Base-by-base conservation (phyloP, 2,797 vertebrate genomes). In the Kryptolebias ocellatus region DNA sequence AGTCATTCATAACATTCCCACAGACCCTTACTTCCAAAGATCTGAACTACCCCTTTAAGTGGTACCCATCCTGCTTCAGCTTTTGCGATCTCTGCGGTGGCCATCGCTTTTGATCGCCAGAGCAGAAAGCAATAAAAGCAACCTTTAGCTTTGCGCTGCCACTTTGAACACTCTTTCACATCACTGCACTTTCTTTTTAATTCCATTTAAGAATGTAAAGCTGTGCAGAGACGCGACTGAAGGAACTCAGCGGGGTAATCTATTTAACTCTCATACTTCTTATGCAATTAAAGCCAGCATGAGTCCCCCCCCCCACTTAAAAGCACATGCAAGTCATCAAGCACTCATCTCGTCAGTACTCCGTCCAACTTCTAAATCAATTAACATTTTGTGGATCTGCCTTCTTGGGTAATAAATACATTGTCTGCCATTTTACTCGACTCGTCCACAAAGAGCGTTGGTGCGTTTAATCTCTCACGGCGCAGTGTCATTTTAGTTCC, bases 381-480 rank as follows among this genome's bases (percentile, higher is more conserved):
- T 92, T 79, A 85, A 85, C 72, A 87, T 89, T 81, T 64, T 28
- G 37, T 70, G 51, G 58, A 64, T 58, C 65, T 68, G 51, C 56
- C 52, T 67, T 53, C 61, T 64, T 50, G 60, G 63, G 85, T 87
- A 72, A 79, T 82, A 83, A 89, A 87, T 79, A 86, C 67, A 80
- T 46, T 37, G 56, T 49, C 24, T 83, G 80, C 64, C 73, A 80
- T 87, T 85, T 59, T 85, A 79, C 72, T 67, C 27, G 52, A 46
- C 75, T 69, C 72, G 64, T 82, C 69, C 78, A 70, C 68, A 70
- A 83, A 81, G 67, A 67, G 74, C 73, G 81, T 15, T 3, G 50
- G 67, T 64, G 57, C 64, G 42, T 86, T 82, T 82, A 73, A 89
- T 85, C 72, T 75, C 68, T 37, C 52, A 20, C 61, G 24, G 76